A percentile compares a stretch with the other conserved stretches of the same genome.
Conservation (phyloP, 2,113 vertebrate species). For the Jacana jacana region DNA sequence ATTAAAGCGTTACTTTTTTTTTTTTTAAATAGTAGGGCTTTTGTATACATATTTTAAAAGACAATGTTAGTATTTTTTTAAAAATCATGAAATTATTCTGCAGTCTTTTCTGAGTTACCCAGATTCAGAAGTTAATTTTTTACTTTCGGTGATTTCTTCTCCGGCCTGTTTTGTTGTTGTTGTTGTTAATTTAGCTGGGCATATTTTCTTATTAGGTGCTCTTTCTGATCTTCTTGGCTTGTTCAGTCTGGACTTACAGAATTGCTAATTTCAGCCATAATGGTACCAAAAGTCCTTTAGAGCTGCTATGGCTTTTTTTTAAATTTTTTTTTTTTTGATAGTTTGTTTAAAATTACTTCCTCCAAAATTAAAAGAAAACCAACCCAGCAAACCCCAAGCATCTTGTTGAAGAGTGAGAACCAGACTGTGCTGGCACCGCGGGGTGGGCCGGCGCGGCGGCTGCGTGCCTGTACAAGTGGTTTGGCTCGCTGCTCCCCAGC, state of each 20-base stretch:
- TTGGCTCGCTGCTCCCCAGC: neutral
- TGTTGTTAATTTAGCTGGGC: neutral
- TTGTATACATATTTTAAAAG: neutral
- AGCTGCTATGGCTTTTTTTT: neutral
- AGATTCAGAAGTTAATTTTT: neutral
- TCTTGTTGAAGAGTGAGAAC: neutral
- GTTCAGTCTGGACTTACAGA: neutral
- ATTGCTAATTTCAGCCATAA: neutral
- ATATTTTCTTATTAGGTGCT: neutral
- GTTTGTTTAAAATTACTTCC: constrained; percentile 16
- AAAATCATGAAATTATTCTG: neutral
- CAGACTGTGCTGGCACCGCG: neutral
- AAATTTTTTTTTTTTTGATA: neutral
- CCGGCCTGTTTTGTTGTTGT: neutral
- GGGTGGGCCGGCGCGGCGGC: neutral
- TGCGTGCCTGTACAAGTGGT: constrained; percentile 27
- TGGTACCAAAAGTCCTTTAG: neutral
- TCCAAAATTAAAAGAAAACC: neutral
- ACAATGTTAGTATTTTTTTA: neutral
- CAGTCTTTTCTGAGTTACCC: neutral
- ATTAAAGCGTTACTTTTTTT: neutral
- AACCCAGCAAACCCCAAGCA: neutral
- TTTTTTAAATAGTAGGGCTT: accelerated
- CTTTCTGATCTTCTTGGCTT: neutral
- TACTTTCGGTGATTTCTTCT: neutral